phyloP scores from a whole-genome alignment of 2,113 vertebrate genomes.

The Charadrius vociferus region DNA sequence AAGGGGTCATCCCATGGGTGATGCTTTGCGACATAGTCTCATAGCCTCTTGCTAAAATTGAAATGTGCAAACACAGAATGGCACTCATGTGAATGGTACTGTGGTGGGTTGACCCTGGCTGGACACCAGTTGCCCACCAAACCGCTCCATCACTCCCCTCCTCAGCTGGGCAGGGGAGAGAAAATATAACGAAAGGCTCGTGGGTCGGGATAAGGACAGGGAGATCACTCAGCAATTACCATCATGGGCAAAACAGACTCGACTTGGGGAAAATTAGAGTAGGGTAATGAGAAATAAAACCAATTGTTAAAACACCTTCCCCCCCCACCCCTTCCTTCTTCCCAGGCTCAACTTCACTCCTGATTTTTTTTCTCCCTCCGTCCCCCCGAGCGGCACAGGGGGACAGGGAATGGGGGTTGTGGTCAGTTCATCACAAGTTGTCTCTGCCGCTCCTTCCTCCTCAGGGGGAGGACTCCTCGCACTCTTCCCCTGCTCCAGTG shows the following conservation, averaged over 20 bases:
- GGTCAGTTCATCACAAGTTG: not conserved
- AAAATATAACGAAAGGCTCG: not conserved
- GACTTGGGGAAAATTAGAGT: not conserved
- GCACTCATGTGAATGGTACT: not conserved
- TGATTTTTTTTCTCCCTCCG: not conserved
- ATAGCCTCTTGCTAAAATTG: not conserved
- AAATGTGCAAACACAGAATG: not conserved
- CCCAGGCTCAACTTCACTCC: not conserved
- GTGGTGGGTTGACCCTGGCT: not conserved
- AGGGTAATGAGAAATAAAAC: not conserved
- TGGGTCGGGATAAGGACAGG: not conserved
- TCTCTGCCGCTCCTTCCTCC: not conserved
- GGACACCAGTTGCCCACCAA: no score
- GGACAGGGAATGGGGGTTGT: not conserved
- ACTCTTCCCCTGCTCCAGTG: not conserved
- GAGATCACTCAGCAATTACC: not conserved
- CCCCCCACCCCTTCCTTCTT: not conserved
- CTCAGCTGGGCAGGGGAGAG: not conserved
- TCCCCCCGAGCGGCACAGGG: not conserved
- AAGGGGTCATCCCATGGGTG: not conserved
- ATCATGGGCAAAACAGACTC: not conserved
- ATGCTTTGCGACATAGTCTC: not conserved
- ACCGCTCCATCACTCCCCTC: not conserved
- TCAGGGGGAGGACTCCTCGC: not conserved
- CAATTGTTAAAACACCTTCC: not conserved